A percentile compares a stretch with the other conserved stretches of the same genome.
Evolutionary conservation across 2,888 invertebrate species (phyloP).

Genomic region (Cremastinae sp.): DNA sequence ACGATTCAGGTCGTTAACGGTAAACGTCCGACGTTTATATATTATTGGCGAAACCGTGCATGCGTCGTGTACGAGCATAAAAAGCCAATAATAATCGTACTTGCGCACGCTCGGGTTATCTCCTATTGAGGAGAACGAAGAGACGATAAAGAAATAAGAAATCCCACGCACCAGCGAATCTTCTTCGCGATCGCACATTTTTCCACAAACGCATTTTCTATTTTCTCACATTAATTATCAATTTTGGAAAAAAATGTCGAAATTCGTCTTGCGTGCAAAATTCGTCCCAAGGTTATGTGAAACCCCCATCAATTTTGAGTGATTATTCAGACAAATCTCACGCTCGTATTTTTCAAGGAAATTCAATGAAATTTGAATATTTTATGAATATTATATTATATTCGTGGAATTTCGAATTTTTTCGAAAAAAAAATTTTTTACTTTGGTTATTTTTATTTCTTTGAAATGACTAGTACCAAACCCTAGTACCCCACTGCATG

Average conservation of each 20-base stretch:
- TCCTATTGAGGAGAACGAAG: background rate
- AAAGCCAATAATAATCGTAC: slow-evolving; percentile 5
- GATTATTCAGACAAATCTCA: no score
- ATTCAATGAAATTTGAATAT: no score
- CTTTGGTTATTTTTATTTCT: no score
- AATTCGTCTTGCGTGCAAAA: no score
- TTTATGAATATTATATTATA: no score
- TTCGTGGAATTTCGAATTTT: no score
- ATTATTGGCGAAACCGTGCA: slow-evolving; percentile 69
- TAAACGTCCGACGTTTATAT: slow-evolving; percentile 69
- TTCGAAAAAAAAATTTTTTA: no score
- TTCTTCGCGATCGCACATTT: background rate
- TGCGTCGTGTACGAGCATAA: slow-evolving; percentile 25
- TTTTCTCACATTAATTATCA: background rate
- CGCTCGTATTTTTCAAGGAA: no score
- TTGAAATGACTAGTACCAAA: no score
- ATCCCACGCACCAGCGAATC: background rate
- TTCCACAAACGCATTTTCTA: background rate
- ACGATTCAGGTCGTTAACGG: slow-evolving; percentile 76
- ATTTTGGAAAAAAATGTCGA: background rate
- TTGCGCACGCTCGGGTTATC: slow-evolving; percentile 2
- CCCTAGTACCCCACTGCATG: no score
- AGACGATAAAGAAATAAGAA: slow-evolving; percentile 2
- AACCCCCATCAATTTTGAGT: no score
- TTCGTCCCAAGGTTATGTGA: no score